These are phyloP conservation scores for Menidia menidia DNA, from an alignment of 2,797 vertebrate genomes.

Conservation along the genomic window DNA sequence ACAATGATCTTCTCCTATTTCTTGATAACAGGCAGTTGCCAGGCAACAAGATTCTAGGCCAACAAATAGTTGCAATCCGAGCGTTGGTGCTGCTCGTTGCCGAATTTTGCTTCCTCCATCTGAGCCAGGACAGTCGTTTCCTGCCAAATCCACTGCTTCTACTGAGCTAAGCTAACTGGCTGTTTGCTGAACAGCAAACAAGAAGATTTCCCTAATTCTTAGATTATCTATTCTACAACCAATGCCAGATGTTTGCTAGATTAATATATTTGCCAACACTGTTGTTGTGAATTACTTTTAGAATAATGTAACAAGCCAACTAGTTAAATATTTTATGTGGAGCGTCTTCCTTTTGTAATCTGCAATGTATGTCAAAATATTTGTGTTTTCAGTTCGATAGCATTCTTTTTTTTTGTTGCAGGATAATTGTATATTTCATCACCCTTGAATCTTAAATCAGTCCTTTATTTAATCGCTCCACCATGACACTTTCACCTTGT, in stretches of 20 bases:
- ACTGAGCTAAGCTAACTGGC: constrained; percentile 17
- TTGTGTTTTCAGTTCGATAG: not conserved
- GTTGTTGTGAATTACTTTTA: not conserved
- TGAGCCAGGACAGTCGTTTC: constrained; percentile 1
- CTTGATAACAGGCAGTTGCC: constrained; percentile 30
- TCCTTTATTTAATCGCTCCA: constrained; percentile 47
- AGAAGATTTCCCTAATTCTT: constrained; percentile 18
- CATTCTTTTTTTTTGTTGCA: not conserved
- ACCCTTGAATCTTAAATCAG: constrained; percentile 20
- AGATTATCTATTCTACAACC: constrained; percentile 11
- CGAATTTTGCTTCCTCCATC: not conserved
- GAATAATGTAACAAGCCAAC: not conserved
- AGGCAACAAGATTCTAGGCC: constrained; percentile 32
- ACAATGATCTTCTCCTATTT: not conserved
- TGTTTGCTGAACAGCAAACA: not conserved
- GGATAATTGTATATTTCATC: not conserved
- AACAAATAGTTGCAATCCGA: constrained; percentile 22
- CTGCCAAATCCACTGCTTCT: constrained; percentile 2
- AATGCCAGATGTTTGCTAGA: constrained; percentile 6
- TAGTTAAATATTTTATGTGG: not conserved
- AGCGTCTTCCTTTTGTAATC: not conserved
- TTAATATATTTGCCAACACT: not conserved
- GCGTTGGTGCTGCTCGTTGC: constrained; percentile 8
- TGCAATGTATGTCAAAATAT: not conserved
- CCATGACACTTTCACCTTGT: constrained; percentile 14